Percentiles rank a stretch among this genome's conserved stretches.
phyloP scores from a whole-genome alignment of 2,797 vertebrate species.

The Sparidentex hasta region DNA sequence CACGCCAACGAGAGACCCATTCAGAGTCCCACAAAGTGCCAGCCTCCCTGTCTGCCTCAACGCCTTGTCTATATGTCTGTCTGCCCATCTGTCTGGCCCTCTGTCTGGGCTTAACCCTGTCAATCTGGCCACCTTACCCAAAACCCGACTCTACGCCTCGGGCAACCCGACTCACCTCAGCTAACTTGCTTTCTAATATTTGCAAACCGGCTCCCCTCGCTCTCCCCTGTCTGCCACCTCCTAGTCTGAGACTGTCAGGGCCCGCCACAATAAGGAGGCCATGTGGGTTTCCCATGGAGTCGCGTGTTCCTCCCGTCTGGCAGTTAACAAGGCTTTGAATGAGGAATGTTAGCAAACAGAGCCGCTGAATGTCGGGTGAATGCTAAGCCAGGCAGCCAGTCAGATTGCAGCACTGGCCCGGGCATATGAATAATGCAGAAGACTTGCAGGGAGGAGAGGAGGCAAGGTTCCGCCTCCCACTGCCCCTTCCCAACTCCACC shows the following conservation, averaged over 20 bases:
- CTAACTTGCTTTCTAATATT: slow-evolving; percentile 74
- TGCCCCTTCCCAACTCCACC: slow-evolving; percentile 72
- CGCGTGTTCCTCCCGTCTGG: slow-evolving; percentile 92
- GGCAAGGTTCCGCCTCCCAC: slow-evolving; percentile 70
- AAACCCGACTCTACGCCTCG: slow-evolving; percentile 48
- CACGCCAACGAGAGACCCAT: slow-evolving; percentile 73
- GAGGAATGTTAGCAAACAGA: slow-evolving; percentile 98
- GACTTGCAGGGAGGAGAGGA: slow-evolving; percentile 75
- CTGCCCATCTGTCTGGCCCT: slow-evolving; percentile 58
- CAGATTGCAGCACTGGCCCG: slow-evolving; percentile 88
- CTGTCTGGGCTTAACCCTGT: slow-evolving; percentile 57
- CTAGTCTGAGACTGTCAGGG: slow-evolving; percentile 85
- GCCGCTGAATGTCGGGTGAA: slow-evolving; percentile 94
- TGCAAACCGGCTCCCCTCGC: slow-evolving; percentile 68
- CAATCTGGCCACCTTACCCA: slow-evolving; percentile 51
- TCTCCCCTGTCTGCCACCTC: slow-evolving; percentile 76
- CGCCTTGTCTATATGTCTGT: slow-evolving; percentile 64
- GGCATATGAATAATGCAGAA: slow-evolving; percentile 97
- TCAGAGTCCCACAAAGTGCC: slow-evolving; percentile 76
- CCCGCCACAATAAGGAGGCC: slow-evolving; percentile 90
- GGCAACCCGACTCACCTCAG: slow-evolving; percentile 78
- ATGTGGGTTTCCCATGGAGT: slow-evolving; percentile 88
- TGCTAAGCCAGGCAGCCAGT: slow-evolving; percentile 92
- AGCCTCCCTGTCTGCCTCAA: slow-evolving; percentile 72
- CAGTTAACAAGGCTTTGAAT: slow-evolving; percentile 96